Conservation (phyloP, 2,888 invertebrate genomes). For the Malacosoma neustria region DNA sequence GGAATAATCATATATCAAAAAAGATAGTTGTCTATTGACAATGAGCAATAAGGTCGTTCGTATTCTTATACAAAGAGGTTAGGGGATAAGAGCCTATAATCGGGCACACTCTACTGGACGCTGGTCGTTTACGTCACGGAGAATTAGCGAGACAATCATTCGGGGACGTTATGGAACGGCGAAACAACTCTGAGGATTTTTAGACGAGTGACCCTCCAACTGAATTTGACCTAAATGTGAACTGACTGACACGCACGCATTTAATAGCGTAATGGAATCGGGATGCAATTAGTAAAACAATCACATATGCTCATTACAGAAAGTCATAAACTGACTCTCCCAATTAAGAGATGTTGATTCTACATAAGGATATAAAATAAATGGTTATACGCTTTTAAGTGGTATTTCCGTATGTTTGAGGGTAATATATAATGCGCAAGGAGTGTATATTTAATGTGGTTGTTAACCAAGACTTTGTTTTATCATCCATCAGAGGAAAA, state of each 20-base stretch:
- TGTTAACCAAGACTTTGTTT: conserved; percentile 45
- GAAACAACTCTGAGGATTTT: conserved; percentile 36
- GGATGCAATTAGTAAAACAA: background rate
- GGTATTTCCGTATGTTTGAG: too few relatives aligned
- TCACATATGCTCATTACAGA: background rate
- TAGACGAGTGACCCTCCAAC: conserved; percentile 38
- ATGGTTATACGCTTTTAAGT: too few relatives aligned
- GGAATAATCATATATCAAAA: background rate
- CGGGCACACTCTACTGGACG: conserved; percentile 14
- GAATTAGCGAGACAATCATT: conserved; percentile 62
- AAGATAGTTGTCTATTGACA: conserved; percentile 14
- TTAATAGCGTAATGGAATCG: conserved; percentile 2
- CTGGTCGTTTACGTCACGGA: conserved; percentile 34
- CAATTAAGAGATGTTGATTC: too few relatives aligned
- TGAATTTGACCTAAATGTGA: conserved; percentile 33
- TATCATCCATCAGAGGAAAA: conserved; percentile 43
- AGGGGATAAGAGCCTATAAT: conserved; percentile 9
- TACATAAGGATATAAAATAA: too few relatives aligned
- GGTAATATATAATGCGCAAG: conserved; percentile 43
- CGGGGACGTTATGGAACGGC: conserved; percentile 38
- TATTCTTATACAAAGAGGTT: background rate
- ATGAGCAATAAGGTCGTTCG: conserved; percentile 12
- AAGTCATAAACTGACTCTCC: background rate
- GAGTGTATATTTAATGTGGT: conserved; percentile 46
- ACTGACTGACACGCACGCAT: conserved; percentile 14